Conservation (phyloP, 1,140 invertebrate species). For the Wiebesia pumilae region DNA sequence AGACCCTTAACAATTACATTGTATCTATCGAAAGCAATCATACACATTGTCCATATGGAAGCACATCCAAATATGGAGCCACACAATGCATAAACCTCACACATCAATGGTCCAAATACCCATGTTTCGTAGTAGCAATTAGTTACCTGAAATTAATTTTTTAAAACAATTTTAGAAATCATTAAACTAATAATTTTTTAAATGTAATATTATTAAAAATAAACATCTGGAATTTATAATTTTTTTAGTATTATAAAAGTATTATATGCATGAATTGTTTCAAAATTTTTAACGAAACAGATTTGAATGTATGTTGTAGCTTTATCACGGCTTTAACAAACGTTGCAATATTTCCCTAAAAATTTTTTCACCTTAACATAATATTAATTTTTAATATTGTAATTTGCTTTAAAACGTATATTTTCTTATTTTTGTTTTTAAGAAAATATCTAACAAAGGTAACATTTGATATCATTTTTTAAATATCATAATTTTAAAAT, state of each 20-base stretch:
- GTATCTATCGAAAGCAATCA: slow-evolving; percentile 88
- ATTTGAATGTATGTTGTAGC: too few species aligned
- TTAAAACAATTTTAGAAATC: background rate
- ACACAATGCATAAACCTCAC: slow-evolving; percentile 86
- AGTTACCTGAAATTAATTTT: slow-evolving; percentile 73
- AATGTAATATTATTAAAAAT: background rate
- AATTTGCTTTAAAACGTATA: too few species aligned
- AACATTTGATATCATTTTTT: too few species aligned
- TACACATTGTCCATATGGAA: slow-evolving; percentile 89
- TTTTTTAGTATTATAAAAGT: background rate
- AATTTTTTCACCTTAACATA: too few species aligned
- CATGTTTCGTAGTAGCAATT: slow-evolving; percentile 92
- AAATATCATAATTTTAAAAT: too few species aligned
- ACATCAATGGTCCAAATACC: slow-evolving; percentile 87
- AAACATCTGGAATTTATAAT: background rate
- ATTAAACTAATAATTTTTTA: background rate
- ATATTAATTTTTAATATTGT: too few species aligned
- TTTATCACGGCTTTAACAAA: too few species aligned
- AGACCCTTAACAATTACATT: slow-evolving; percentile 86
- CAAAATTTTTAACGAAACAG: too few species aligned
- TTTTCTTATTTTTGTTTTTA: too few species aligned
- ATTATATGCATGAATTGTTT: too few species aligned
- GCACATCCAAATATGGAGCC: slow-evolving; percentile 87
- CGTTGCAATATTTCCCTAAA: too few species aligned
- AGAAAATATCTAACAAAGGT: too few species aligned